These are phyloP conservation scores for Spodoptera litura DNA, from an alignment of 1,140 invertebrate species.

Conservation along the genomic window DNA sequence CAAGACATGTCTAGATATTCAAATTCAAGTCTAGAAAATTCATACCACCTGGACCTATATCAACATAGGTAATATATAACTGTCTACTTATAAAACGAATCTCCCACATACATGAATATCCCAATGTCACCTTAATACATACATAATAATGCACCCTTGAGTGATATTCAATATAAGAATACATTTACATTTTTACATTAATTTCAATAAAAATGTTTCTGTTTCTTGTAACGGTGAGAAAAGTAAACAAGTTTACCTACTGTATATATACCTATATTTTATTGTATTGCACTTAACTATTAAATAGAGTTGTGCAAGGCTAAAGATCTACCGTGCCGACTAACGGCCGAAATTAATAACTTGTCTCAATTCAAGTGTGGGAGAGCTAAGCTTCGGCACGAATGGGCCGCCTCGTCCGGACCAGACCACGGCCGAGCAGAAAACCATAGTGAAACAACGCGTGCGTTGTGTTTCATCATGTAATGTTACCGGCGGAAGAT, in stretches of 20 bases:
- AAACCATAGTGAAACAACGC: no score
- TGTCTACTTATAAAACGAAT: neutral
- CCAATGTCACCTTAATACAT: slow-evolving; percentile 23
- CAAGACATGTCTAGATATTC: no score
- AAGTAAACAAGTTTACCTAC: neutral
- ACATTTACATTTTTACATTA: slow-evolving; percentile 18
- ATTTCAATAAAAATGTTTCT: slow-evolving; percentile 7
- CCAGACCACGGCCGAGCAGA: no score
- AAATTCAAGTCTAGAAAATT: neutral
- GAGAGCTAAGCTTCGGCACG: no score
- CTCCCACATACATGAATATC: slow-evolving; percentile 1
- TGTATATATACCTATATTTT: no score
- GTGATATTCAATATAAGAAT: slow-evolving; percentile 27
- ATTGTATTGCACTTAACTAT: neutral
- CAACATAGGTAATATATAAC: neutral
- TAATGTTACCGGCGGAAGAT: neutral
- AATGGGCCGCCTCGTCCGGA: no score
- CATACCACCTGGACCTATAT: neutral
- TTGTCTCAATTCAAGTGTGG: no score
- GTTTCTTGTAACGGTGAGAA: neutral
- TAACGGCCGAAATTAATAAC: no score
- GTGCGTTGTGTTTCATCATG: neutral
- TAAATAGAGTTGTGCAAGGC: neutral
- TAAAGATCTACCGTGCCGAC: no score
- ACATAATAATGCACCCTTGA: slow-evolving; percentile 28